A percentile compares a stretch with the other conserved stretches of the same genome.
Conservation (phyloP, 2,888 invertebrate species). For the Drosophila gaucha region DNA sequence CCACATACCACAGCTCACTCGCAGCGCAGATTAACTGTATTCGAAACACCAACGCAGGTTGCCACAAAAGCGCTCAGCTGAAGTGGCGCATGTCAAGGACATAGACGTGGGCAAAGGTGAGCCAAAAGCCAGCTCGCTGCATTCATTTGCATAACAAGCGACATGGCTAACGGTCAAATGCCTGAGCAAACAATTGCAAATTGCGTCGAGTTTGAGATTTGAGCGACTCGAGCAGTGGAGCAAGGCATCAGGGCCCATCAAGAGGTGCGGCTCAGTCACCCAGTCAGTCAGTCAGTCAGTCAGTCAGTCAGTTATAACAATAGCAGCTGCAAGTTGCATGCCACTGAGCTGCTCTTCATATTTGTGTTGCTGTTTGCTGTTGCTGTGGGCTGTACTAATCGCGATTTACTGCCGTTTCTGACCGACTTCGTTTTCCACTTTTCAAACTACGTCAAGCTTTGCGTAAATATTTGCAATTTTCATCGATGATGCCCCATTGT, state of each 20-base stretch:
- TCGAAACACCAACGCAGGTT: conserved; percentile 28
- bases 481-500: conserved; percentile 49
- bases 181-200: conserved; percentile 55
- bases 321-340: conserved; percentile 44
- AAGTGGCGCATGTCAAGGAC: conserved; percentile 59
- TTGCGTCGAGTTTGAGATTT: conserved; percentile 35
- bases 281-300: not conserved
- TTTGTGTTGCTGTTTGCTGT: conserved; percentile 26
- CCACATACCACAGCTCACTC: conserved; percentile 3
- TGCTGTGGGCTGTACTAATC: conserved; percentile 31
- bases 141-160: conserved; percentile 63
- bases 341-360: conserved; percentile 53
- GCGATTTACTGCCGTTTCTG: conserved; percentile 37
- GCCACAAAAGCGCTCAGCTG: conserved; percentile 12
- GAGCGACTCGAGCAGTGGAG: conserved; percentile 16
- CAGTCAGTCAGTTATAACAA: conserved; percentile 1
- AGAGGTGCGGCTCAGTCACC: conserved; percentile 10
- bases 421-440: conserved; percentile 34
- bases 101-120: conserved; percentile 48
- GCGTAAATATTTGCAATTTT: conserved; percentile 58
- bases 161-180: conserved; percentile 47
- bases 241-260: conserved; percentile 7
- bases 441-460: conserved; percentile 34
- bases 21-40: conserved; percentile 2
- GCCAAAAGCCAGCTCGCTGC: conserved; percentile 22